phyloP scores from a whole-genome alignment of 2,113 vertebrate genomes.

The Protobothrops mucrosquamatus region DNA sequence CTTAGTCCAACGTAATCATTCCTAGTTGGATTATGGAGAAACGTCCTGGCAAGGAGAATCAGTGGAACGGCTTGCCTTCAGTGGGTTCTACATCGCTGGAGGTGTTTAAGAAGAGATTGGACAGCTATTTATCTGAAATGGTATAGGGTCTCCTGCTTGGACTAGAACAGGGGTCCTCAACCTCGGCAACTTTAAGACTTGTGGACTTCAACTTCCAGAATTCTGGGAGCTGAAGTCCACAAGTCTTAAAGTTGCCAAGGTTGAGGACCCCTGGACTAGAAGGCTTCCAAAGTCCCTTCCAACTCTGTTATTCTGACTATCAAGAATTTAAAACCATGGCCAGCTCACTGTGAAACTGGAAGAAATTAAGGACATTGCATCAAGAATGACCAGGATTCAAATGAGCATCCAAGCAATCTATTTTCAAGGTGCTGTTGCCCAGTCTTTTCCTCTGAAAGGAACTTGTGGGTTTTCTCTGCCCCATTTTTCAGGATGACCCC shows the following conservation, averaged over 20 bases:
- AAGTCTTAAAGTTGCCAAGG: too few relatives aligned
- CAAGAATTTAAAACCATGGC: background rate
- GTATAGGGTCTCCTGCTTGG: too few relatives aligned
- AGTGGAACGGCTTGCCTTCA: background rate
- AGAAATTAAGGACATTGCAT: background rate
- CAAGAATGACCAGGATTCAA: background rate
- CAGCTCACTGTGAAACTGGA: background rate
- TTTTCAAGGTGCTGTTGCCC: background rate
- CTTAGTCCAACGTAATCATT: background rate
- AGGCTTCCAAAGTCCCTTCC: background rate
- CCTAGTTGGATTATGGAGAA: background rate
- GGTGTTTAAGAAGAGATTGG: background rate
- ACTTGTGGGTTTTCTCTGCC: background rate
- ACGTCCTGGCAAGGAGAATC: background rate
- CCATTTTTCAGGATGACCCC: background rate
- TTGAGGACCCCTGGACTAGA: background rate
- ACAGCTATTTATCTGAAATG: background rate
- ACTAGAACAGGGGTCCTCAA: too few relatives aligned
- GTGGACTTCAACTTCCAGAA: too few relatives aligned
- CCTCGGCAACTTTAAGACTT: too few relatives aligned
- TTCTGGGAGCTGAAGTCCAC: too few relatives aligned
- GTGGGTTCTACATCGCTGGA: background rate
- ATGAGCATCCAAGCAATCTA: background rate
- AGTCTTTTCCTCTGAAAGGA: background rate
- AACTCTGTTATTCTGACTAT: background rate